Conservation (phyloP, 2,113 vertebrate species). For the Dipodomys merriami region DNA sequence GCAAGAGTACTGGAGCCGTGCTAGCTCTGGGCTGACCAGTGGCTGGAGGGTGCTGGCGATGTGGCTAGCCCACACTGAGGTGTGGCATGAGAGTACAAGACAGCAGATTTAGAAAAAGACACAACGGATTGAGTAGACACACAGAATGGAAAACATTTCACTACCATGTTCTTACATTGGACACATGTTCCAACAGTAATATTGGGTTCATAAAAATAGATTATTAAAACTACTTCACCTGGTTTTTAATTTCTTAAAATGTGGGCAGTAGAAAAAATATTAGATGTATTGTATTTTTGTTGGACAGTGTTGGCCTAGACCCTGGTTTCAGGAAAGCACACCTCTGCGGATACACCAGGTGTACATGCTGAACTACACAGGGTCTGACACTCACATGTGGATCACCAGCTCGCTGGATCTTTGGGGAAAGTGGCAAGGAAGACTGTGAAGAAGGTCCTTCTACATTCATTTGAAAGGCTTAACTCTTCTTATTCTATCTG, state of each 20-base stretch:
- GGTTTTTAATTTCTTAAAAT: conserved; percentile 2
- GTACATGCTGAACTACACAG: neutral
- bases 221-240: neutral
- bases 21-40: neutral
- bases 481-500: neutral
- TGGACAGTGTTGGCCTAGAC: neutral
- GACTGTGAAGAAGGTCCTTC: neutral
- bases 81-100: neutral
- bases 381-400: neutral
- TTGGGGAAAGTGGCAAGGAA: neutral
- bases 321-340: neutral
- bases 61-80: neutral
- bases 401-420: neutral
- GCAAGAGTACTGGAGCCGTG: neutral
- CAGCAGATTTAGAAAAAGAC: neutral
- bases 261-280: neutral
- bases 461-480: neutral
- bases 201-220: neutral
- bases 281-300: neutral
- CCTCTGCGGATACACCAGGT: neutral
- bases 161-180: neutral
- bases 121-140: neutral
- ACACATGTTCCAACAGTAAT: neutral
- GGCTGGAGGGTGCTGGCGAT: neutral
- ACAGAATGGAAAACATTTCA: neutral